Percentiles rank a stretch among this genome's conserved stretches.
Evolutionary conservation across 2,888 invertebrate genomes (phyloP).

Genomic region (Epinotia ramella): DNA sequence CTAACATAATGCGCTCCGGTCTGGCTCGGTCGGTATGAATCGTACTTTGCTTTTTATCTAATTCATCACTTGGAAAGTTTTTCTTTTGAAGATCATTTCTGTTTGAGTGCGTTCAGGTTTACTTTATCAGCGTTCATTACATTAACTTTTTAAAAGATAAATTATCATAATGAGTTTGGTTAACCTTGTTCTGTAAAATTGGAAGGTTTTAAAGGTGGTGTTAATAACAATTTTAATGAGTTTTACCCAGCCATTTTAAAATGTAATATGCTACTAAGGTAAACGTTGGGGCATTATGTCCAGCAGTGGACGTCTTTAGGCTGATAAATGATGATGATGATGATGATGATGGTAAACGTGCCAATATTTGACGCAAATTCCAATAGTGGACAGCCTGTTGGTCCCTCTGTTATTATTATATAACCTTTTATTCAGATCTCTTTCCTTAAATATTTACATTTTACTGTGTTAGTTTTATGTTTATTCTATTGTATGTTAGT

Average conservation of each 20-base stretch:
- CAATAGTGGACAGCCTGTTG: too few relatives aligned
- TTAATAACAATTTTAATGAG: constrained; percentile 2
- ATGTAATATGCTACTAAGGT: too few relatives aligned
- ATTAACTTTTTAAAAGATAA: constrained; percentile 27
- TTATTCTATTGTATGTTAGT: too few relatives aligned
- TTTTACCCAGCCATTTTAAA: not conserved
- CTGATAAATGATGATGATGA: too few relatives aligned
- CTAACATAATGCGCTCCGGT: not conserved
- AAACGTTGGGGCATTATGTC: too few relatives aligned
- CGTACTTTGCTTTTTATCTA: constrained; percentile 29
- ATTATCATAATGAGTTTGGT: constrained; percentile 29
- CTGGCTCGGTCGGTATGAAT: not conserved
- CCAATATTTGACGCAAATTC: too few relatives aligned
- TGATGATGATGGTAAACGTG: too few relatives aligned
- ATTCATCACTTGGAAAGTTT: constrained; percentile 40
- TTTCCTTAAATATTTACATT: too few relatives aligned
- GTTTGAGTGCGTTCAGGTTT: constrained; percentile 27
- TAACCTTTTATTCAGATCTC: too few relatives aligned
- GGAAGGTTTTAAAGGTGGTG: not conserved
- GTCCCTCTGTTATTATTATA: too few relatives aligned
- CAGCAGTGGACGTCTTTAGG: too few relatives aligned
- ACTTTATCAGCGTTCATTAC: constrained; percentile 40
- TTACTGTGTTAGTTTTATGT: too few relatives aligned
- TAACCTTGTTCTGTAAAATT: constrained; percentile 15
- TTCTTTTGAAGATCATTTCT: constrained; percentile 43